A percentile compares a stretch with the other conserved stretches of the same genome.
These are phyloP conservation scores for Gobio gobio DNA, from an alignment of 2,113 vertebrate genomes.

Conservation along the genomic window DNA sequence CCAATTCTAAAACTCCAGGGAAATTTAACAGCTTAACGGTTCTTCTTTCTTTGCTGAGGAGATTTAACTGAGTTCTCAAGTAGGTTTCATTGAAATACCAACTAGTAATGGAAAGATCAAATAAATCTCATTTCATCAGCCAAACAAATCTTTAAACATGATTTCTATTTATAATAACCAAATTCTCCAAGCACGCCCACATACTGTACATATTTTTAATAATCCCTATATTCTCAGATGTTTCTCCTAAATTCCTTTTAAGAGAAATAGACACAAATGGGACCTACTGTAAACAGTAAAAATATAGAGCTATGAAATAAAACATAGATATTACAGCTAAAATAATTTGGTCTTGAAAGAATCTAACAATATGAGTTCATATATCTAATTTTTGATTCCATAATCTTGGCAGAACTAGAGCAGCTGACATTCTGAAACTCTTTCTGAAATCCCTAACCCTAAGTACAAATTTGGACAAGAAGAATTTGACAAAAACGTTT, in stretches of 20 bases:
- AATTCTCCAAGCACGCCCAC: not conserved
- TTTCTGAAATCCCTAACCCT: not conserved
- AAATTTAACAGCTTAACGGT: not conserved
- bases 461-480: no score
- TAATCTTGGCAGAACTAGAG: not conserved
- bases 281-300: no score
- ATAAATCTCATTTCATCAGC: not conserved
- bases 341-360: not conserved
- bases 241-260: no score
- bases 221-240: no score
- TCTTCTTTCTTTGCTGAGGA: not conserved
- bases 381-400: not conserved
- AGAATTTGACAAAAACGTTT: not conserved
- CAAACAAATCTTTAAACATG: not conserved
- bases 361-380: not conserved
- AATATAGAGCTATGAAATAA: no score
- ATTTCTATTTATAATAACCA: not conserved
- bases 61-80: not conserved
- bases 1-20: not conserved
- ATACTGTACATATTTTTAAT: not conserved
- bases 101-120: not conserved
- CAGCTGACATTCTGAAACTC: not conserved
- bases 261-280: no score
- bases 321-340: no score
- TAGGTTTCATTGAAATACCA: not conserved